Base-by-base conservation (phyloP, 2,113 vertebrate genomes). In the Myiopsitta monachus region DNA sequence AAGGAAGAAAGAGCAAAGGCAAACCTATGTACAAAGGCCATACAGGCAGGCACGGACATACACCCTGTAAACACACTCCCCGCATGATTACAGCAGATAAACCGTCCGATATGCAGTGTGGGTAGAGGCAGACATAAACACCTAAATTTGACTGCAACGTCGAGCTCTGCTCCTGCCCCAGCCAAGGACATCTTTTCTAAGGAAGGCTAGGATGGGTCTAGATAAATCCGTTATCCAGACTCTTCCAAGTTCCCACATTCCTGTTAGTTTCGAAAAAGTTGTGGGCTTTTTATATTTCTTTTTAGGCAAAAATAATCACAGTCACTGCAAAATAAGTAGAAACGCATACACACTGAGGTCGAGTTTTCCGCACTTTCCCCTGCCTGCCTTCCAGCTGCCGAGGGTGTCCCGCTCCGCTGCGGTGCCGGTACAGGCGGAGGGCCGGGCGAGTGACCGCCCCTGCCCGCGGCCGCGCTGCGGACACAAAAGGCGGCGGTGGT, bases 401-500 rank as follows among this genome's bases (percentile, higher is more conserved):
- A 30, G n/a, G 52, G 22, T 55, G n/a, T 19, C 41, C 62, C 10
- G 15, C 28, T 75, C 67, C 27, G 18, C 59, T 43, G 83, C 57
- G 43, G 10, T 27, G 44, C 44, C 26, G 44, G 36, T 4, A 4
- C 78, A 46, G 67, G 79, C 31, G 62, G 67, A 89, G 90, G 39
- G 80, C 80, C 72, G 44, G 38, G 43, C 19, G 8, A 43, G 89
- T 88, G 79, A 78, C 68, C 36, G 44, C 86, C 87, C 83, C 94
- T 96, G 97, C 83, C 88, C 98, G 66, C 97, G 80, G 94, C 87
- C 36, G 95, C 90, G 95, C 96, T 97, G 97, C 95, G 93, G 93
- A 97, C 97, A 96, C 96, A 98, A 96, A 96, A 94, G 97, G 97
- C 95, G 79, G 94, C 97, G 36, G 83, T 86, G 81, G 93, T 96